phyloP scores from a whole-genome alignment of 2,797 vertebrate species.

The Falco biarmicus region DNA sequence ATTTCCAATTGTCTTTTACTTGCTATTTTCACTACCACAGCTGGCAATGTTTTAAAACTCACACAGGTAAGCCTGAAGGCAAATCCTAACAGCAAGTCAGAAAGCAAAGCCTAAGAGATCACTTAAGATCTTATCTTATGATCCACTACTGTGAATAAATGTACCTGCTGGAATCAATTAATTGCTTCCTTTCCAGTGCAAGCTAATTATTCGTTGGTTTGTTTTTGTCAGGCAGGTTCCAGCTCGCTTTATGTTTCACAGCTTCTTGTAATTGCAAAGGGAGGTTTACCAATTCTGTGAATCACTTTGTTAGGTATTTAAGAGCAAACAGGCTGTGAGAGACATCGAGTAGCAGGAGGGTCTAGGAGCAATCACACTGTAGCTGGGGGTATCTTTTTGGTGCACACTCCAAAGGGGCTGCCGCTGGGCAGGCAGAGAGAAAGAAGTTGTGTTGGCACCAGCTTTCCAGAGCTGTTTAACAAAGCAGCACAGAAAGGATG shows the following conservation, averaged over 20 bases:
- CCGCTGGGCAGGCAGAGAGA: neutral
- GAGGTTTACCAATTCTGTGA: neutral
- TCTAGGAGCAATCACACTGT: neutral
- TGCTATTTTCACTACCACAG: neutral
- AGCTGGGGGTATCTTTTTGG: neutral
- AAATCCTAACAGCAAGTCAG: neutral
- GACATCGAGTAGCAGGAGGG: neutral
- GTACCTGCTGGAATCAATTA: neutral
- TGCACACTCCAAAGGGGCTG: neutral
- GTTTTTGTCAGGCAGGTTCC: neutral
- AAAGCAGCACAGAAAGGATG: neutral
- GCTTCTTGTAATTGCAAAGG: neutral
- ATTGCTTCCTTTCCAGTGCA: neutral
- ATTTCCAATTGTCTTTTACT: neutral
- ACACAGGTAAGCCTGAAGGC: neutral
- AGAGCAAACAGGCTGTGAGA: neutral
- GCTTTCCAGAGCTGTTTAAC: neutral
- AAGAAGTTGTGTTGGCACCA: neutral
- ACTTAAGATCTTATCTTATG: neutral
- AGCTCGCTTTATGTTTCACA: neutral
- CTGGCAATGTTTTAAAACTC: neutral
- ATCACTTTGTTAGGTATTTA: neutral
- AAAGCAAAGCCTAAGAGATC: neutral
- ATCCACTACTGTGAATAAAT: neutral
- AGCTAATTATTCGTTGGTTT: neutral